Percentiles rank a stretch among this genome's conserved stretches.
phyloP scores from a whole-genome alignment of 92 coral and sea anemone species.

The Epizoanthus fatuus region DNA sequence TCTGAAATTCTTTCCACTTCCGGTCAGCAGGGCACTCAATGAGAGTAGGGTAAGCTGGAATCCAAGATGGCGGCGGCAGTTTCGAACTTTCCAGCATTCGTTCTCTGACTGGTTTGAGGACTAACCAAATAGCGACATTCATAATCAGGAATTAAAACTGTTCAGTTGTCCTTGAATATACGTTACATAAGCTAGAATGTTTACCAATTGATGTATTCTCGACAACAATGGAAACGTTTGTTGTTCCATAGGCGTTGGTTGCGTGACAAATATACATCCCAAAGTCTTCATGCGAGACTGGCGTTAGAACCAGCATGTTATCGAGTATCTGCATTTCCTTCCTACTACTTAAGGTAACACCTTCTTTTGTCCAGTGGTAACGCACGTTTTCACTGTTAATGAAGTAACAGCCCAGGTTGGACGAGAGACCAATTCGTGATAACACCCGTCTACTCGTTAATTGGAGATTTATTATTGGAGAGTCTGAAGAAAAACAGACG shows the following conservation, averaged over 20 bases:
- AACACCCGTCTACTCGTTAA: neutral
- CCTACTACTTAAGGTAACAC: neutral
- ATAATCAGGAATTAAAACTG: too few species aligned
- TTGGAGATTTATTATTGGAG: conserved; percentile 11
- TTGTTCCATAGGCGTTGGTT: conserved; percentile 17
- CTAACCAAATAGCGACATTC: too few species aligned
- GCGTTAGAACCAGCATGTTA: conserved; percentile 22
- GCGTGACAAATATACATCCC: conserved; percentile 33
- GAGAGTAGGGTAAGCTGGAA: neutral
- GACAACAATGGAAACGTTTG: conserved; percentile 7
- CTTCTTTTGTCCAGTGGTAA: conserved; percentile 31
- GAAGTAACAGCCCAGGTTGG: conserved; percentile 22
- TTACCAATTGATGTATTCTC: neutral
- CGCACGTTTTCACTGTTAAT: conserved; percentile 10
- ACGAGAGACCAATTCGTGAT: neutral
- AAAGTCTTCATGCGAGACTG: conserved; percentile 14
- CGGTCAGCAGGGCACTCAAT: conserved; percentile 60
- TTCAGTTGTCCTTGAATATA: too few species aligned
- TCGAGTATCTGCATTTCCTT: neutral
- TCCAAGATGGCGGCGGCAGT: neutral
- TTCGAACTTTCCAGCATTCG: too few species aligned
- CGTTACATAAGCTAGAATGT: neutral
- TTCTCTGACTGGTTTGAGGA: too few species aligned
- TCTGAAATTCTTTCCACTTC: neutral
- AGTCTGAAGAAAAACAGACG: neutral